Conservation (phyloP, 2,888 invertebrate genomes). For the Coecobrya sp. region DNA sequence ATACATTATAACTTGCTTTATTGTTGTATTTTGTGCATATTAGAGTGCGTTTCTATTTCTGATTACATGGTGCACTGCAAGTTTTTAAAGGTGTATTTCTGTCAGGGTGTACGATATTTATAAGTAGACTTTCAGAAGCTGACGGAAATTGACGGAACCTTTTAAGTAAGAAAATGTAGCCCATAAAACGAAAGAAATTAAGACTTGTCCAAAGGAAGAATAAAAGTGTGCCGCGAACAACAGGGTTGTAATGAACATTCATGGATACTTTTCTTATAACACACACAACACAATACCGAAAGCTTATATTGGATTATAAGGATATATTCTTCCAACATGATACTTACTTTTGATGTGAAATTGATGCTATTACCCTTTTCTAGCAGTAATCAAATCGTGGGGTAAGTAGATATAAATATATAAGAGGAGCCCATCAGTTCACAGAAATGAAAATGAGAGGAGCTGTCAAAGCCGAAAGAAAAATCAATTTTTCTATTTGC, state of each 20-base stretch:
- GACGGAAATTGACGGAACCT: slow-evolving; percentile 80
- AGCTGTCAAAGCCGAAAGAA: slow-evolving; percentile 71
- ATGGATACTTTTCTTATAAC: not conserved
- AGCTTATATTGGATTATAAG: not conserved
- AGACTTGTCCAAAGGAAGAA: slow-evolving; percentile 49
- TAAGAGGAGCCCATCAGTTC: not conserved
- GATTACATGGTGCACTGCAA: too few species aligned
- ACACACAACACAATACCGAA: not conserved
- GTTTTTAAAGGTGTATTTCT: slow-evolving; percentile 23
- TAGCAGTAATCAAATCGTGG: not conserved
- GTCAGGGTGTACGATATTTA: slow-evolving; percentile 7
- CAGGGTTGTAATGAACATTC: slow-evolving; percentile 58
- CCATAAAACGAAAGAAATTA: slow-evolving; percentile 75
- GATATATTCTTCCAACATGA: not conserved
- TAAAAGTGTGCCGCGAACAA: slow-evolving; percentile 64
- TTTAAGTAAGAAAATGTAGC: slow-evolving; percentile 72
- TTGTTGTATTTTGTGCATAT: too few species aligned
- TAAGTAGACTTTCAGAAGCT: slow-evolving; percentile 64
- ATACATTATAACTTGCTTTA: too few species aligned
- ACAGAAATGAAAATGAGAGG: slow-evolving; percentile 21
- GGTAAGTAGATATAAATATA: slow-evolving; percentile 10
- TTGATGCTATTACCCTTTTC: slow-evolving; percentile 19
- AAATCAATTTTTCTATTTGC: slow-evolving; percentile 71
- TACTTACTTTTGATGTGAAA: not conserved
- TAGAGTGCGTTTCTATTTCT: too few species aligned